A percentile compares a stretch with the other conserved stretches of the same genome.
These are phyloP conservation scores for Etheostoma perlongum DNA, from an alignment of 2,797 vertebrate species.

Conservation along the genomic window DNA sequence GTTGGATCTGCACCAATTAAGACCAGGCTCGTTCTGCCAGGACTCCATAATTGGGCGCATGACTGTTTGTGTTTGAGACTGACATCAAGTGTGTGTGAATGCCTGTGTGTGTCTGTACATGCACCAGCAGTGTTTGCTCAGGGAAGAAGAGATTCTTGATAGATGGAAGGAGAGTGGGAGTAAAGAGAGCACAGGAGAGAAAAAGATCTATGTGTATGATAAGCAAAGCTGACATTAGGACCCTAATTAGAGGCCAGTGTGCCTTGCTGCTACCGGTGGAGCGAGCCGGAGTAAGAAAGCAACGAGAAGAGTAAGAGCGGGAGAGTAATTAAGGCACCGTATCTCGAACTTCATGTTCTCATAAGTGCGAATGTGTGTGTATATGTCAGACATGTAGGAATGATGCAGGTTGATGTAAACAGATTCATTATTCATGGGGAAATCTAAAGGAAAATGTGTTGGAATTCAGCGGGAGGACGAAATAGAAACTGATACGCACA, in stretches of 20 bases:
- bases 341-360: conserved; percentile 41
- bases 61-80: conserved; percentile 20
- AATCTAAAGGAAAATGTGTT: conserved; percentile 10
- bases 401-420: conserved; percentile 10
- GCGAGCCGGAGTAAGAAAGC: conserved; percentile 32
- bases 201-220: conserved; percentile 60
- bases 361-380: conserved; percentile 5
- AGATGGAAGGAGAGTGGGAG: conserved; percentile 44
- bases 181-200: conserved; percentile 31
- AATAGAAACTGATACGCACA: background rate
- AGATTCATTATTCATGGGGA: background rate
- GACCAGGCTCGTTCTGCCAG: conserved; percentile 26
- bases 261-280: conserved; percentile 38
- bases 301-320: conserved; percentile 33
- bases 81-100: background rate
- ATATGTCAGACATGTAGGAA: conserved; percentile 7
- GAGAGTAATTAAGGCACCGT: conserved; percentile 65
- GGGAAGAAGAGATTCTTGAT: conserved; percentile 42
- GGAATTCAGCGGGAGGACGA: conserved; percentile 18
- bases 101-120: background rate
- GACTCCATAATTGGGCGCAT: conserved; percentile 60
- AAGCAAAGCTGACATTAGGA: conserved; percentile 77
- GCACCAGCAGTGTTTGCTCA: conserved; percentile 15
- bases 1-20: conserved; percentile 67
- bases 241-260: conserved; percentile 79